Evolutionary conservation across 35 echinoderm and acorn worm species (phyloP).

Genomic region (Diadema setosum): DNA sequence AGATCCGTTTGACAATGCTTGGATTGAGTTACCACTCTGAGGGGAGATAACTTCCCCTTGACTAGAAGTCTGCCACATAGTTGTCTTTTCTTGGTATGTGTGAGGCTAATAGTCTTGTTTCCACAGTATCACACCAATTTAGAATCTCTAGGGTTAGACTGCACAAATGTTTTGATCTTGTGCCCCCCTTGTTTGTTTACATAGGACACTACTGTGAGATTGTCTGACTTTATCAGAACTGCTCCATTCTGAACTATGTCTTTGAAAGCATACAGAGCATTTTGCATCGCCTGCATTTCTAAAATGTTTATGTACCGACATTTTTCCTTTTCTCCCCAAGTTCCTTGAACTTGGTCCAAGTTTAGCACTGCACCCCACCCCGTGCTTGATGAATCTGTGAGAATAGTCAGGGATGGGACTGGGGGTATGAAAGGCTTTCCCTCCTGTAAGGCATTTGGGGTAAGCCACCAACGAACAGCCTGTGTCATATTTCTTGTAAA

Average conservation of each 20-base stretch:
- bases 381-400: too few species aligned
- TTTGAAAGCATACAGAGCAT: neutral
- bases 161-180: neutral
- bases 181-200: neutral
- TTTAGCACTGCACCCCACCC: too few species aligned
- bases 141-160: neutral
- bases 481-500: too few species aligned
- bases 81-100: too few species aligned
- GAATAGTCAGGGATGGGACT: too few species aligned
- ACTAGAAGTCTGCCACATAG: too few species aligned
- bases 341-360: too few species aligned
- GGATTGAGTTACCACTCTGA: neutral
- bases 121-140: neutral
- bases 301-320: conserved; percentile 3
- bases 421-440: too few species aligned
- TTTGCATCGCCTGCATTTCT: neutral
- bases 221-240: neutral
- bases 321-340: neutral
- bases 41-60: too few species aligned
- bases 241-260: neutral
- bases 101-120: too few species aligned
- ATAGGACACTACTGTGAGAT: neutral
- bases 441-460: too few species aligned
- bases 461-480: too few species aligned
- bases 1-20: neutral